These are phyloP conservation scores for Tangara arthus DNA, from an alignment of 2,797 vertebrate genomes.

Conservation along the genomic window DNA sequence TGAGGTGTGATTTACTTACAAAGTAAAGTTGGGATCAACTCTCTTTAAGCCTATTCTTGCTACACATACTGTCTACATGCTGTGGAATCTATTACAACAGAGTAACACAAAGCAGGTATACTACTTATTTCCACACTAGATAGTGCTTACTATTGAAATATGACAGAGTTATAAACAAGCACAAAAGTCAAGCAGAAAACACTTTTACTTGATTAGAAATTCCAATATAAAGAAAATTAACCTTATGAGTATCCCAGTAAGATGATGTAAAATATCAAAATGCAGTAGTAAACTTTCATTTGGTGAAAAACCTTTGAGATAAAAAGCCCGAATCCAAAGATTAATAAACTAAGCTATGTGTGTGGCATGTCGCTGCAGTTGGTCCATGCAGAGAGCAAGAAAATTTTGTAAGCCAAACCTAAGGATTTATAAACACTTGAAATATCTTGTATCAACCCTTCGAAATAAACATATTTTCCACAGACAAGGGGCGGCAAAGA, in stretches of 20 bases:
- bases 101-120: neutral
- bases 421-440: neutral
- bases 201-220: neutral
- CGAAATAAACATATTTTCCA: neutral
- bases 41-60: neutral
- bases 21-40: neutral
- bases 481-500: neutral
- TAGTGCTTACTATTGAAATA: neutral
- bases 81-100: neutral
- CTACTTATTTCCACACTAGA: neutral
- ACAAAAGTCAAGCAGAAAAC: neutral
- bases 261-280: neutral
- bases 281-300: neutral
- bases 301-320: neutral
- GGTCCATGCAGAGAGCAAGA: neutral
- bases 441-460: neutral
- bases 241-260: neutral
- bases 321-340: neutral
- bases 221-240: neutral
- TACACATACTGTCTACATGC: neutral
- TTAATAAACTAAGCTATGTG: neutral
- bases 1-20: neutral
- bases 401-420: neutral
- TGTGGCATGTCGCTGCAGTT: neutral
- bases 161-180: neutral